phyloP scores from a whole-genome alignment of 2,797 vertebrate species.

The Paramormyrops hopkinsi region DNA sequence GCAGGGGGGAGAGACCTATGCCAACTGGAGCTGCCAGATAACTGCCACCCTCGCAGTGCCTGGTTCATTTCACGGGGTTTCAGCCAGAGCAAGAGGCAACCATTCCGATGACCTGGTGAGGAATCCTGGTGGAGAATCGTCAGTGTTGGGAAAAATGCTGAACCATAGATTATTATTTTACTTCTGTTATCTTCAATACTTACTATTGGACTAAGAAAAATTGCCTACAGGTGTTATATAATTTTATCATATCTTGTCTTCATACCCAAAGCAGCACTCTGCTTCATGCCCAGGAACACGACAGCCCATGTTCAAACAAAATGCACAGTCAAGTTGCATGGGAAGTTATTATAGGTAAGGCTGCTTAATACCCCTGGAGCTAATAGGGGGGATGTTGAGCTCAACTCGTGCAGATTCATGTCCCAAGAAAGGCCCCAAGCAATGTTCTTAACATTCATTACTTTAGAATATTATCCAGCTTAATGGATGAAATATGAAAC shows the following conservation, averaged over 20 bases:
- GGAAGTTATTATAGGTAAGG: neutral
- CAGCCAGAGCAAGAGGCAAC: neutral
- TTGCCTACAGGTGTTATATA: neutral
- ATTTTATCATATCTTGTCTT: neutral
- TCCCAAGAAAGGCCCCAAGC: neutral
- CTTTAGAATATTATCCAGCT: neutral
- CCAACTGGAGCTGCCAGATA: slow-evolving; percentile 24
- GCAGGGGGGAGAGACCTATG: slow-evolving; percentile 12
- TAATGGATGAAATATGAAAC: neutral
- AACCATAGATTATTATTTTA: neutral
- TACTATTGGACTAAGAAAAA: neutral
- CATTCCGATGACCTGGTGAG: neutral
- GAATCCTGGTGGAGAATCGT: neutral
- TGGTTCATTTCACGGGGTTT: neutral
- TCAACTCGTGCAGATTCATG: slow-evolving; percentile 1
- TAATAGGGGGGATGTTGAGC: neutral
- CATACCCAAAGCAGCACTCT: neutral
- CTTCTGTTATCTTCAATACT: neutral
- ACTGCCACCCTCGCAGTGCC: neutral
- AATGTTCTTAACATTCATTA: neutral
- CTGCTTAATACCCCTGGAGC: neutral
- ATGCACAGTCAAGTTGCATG: neutral
- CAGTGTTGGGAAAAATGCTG: neutral
- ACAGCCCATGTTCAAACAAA: neutral
- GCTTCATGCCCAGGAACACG: neutral